Base-by-base conservation (phyloP, 2,113 vertebrate species). In the Anolis sagrei region DNA sequence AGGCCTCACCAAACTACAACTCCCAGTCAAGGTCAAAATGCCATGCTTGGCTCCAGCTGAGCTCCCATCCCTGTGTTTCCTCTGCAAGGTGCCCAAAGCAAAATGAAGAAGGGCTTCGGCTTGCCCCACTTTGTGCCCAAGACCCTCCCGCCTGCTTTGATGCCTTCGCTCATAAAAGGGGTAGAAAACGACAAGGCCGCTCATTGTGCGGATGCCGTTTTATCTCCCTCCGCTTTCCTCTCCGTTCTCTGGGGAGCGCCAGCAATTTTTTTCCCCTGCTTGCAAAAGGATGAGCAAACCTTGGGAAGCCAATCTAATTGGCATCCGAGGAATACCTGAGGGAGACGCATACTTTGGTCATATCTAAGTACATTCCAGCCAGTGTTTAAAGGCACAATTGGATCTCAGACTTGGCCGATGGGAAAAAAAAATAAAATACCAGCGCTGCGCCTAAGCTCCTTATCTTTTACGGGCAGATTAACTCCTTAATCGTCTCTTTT, bases 251-350 rank as follows among this genome's bases (percentile, higher is more conserved):
- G 1, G 93, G 92, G 91, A 92, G 64, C 84, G 54, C 89, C 93
- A 91, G 92, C 93, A 93, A 92, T 95, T 83, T 94, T 94, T 92
- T 92, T 89, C 23, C 93, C 79, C 91, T 94, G 92, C 90, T 89
- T 92, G 89, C 89, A 89, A 92, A 91, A 93, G 93, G 93, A 92
- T 93, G 93, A 94, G 94, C 92, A 93, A 94, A 92, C 93, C 93
- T 94, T 27, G 90, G 93, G 93, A 95, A 94, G 93, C 93, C 93
- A 94, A 94, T 94, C 93, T 95, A 95, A 95, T 95, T 95, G 93
- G 92, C 92, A 95, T 88, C 94, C 90, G 88, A 90, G 92, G 92
- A 94, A 94, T 93, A 93, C 93, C 93, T 64, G 11, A 86, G 89
- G 93, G 87, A 75, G 88, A 89, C 87, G 49, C 36, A 80, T 90